Evolutionary conservation across 2,113 vertebrate genomes (phyloP), one percentile per base, ranked within the genome.

Genomic region (Aythya baeri): DNA sequence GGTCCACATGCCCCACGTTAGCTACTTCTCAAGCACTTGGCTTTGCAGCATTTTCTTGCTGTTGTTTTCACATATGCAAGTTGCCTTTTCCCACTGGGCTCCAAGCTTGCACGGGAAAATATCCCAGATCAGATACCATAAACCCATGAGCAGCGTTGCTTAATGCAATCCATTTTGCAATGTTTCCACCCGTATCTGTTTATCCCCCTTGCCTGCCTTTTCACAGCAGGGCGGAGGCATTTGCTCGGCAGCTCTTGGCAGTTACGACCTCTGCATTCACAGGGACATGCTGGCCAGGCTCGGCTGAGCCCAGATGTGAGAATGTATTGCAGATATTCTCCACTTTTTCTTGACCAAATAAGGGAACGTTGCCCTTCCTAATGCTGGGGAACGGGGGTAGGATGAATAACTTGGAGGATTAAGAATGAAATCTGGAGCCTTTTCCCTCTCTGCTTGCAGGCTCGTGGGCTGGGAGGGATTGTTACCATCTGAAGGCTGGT

Each of bases 281-380:
- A 17, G 62, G 95, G 91, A 91, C 6, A 10, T 0, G 20, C 82
- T 95, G 94, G 95, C 96, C 95, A 82, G 93, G 78, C 91, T 92
- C 9, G 3, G 87, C 91, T 87, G 78, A 96, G 82, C 82, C 29
- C 89, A 95, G 93, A 95, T 95, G 93, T 88, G 68, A 91, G 85
- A 94, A 89, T 43, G 41, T 5, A n/a, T 50, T 88, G 89, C 94
- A 95, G 89, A 95, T 94, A 97, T 71, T 91, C 88, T 92, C 55
- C 89, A 88, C 79, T 96, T 77, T 63, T 93, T 87, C 84, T 88
- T 96, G 82, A 74, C 96, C 89, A 71, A 95, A 91, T 95, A 94
- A 95, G 95, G 95, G 78, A 95, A 93, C 2, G 0, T 46, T 67
- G 65, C 34, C 91, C 89, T 70, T 93, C 96, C 87, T 71, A 50